Evolutionary conservation across 2,797 vertebrate species (phyloP).

Genomic region (Lutjanus argentimaculatus): DNA sequence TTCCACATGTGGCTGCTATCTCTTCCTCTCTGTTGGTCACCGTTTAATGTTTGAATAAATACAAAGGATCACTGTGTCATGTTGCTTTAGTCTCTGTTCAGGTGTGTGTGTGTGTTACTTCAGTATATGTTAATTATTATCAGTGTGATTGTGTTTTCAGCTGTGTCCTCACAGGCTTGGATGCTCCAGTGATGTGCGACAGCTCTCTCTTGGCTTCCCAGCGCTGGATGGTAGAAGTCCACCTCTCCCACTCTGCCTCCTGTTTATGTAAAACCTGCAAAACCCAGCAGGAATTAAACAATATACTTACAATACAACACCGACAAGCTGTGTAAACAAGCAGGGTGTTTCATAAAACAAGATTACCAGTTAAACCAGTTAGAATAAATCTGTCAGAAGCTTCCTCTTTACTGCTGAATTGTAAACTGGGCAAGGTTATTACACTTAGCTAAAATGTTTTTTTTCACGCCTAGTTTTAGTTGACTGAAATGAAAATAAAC

Average conservation of each 20-base stretch:
- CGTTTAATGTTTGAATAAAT: constrained; percentile 83
- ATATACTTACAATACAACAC: not conserved
- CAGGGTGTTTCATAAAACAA: not conserved
- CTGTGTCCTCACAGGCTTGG: constrained; percentile 34
- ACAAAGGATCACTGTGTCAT: constrained; percentile 69
- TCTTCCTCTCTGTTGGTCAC: constrained; percentile 70
- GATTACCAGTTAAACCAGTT: constrained; percentile 22
- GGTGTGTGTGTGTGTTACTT: constrained; percentile 19
- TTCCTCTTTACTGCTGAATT: not conserved
- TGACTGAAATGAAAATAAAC: no score
- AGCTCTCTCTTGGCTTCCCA: constrained; percentile 77
- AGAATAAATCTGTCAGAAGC: not conserved
- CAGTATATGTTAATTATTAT: constrained; percentile 35
- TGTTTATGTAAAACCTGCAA: constrained; percentile 47
- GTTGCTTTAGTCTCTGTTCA: constrained; percentile 36
- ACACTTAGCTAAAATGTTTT: no score
- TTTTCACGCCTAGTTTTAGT: not conserved
- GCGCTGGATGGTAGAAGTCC: constrained; percentile 61
- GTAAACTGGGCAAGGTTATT: not conserved
- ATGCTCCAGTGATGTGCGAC: constrained; percentile 66
- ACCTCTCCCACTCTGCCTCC: constrained; percentile 46
- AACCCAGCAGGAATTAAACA: constrained; percentile 3
- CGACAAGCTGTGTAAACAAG: constrained; percentile 32
- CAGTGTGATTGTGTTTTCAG: constrained; percentile 67
- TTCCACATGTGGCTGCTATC: constrained; percentile 64